Evolutionary conservation across 1,140 invertebrate species (phyloP).

Genomic region (Berghia stephanieae): DNA sequence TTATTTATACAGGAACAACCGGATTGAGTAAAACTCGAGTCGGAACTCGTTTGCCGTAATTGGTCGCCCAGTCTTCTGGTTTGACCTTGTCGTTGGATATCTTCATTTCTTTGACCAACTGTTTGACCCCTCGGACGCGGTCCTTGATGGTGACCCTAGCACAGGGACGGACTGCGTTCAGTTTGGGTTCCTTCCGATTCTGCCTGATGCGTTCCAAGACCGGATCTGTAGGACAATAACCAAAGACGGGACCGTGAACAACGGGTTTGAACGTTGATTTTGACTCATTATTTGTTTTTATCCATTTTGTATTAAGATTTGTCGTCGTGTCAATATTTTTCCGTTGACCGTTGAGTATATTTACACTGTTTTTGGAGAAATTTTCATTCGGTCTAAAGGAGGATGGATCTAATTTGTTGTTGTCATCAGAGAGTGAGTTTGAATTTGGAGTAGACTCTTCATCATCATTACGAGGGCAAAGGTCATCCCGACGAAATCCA

Average conservation of each 20-base stretch:
- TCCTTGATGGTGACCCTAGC: conserved; percentile 37
- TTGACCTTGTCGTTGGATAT: conserved; percentile 39
- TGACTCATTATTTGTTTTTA: not conserved
- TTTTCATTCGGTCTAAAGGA: not conserved
- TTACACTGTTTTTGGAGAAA: not conserved
- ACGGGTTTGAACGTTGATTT: not conserved
- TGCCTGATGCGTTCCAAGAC: conserved; percentile 24
- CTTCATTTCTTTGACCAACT: conserved; percentile 44
- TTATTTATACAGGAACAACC: conserved; percentile 22
- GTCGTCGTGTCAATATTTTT: no score
- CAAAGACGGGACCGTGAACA: not conserved
- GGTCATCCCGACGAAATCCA: conserved; percentile 1
- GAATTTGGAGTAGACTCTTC: not conserved
- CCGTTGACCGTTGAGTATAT: no score
- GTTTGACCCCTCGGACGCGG: conserved; percentile 39
- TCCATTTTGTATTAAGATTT: not conserved
- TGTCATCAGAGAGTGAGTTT: no score
- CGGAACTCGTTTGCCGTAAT: conserved; percentile 44
- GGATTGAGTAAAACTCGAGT: conserved; percentile 43
- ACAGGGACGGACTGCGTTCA: conserved; percentile 6
- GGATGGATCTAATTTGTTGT: not conserved
- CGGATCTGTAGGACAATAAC: not conserved
- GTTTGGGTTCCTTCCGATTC: not conserved
- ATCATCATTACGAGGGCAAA: not conserved
- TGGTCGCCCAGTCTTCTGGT: conserved; percentile 46